These are phyloP conservation scores for Dasysyrphus albostriatus DNA, from an alignment of 2,888 invertebrate genomes.

Conservation along the genomic window DNA sequence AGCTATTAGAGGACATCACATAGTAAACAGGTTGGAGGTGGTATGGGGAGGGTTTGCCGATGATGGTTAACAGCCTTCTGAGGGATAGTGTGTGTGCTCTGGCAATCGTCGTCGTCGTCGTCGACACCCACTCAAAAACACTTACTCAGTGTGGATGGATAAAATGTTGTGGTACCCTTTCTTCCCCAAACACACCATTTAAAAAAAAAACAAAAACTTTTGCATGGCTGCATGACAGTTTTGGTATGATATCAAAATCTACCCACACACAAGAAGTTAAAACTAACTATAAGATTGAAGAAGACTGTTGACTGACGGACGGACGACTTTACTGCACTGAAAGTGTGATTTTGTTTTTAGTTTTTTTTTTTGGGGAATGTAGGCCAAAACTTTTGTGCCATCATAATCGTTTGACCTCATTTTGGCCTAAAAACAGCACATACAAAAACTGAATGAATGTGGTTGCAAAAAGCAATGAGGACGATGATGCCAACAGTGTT, in stretches of 20 bases:
- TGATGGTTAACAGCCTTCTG: conserved; percentile 40
- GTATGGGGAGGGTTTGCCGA: background rate
- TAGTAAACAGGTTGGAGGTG: conserved; percentile 43
- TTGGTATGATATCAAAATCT: conserved; percentile 40
- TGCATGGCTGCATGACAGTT: conserved; percentile 50
- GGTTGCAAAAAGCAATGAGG: conserved; percentile 30
- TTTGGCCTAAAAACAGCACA: conserved; percentile 49
- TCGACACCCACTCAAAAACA: conserved; percentile 53
- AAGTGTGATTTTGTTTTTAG: conserved; percentile 35
- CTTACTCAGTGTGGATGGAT: conserved; percentile 43
- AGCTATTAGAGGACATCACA: conserved; percentile 65
- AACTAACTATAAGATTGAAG: conserved; percentile 36
- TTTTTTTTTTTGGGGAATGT: conserved; percentile 39
- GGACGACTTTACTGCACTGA: conserved; percentile 30
- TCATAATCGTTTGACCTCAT: conserved; percentile 68
- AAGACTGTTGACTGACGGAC: conserved; percentile 62
- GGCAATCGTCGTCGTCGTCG: conserved; percentile 45
- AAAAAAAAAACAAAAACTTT: background rate
- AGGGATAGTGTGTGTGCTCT: conserved; percentile 47
- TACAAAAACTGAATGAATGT: conserved; percentile 49
- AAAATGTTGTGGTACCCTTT: conserved; percentile 3
- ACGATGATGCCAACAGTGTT: conserved; percentile 41
- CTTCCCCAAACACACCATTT: background rate
- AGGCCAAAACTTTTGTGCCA: conserved; percentile 71
- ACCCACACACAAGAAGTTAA: conserved; percentile 37